phyloP scores from a whole-genome alignment of 2,797 vertebrate genomes.

The Acanthiza pusilla region DNA sequence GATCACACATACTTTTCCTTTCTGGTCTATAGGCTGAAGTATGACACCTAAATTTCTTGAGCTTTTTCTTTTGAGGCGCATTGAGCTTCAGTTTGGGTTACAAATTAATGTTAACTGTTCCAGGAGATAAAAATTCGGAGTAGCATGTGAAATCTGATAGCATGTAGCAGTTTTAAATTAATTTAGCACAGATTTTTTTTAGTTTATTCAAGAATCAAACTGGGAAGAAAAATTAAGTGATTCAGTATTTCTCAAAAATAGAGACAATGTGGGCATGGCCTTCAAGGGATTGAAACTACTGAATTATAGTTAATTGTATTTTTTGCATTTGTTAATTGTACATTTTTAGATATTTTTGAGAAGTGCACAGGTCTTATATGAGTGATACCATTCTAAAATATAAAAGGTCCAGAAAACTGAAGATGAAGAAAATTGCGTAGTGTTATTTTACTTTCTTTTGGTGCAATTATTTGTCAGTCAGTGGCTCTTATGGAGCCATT shows the following conservation, averaged over 20 bases:
- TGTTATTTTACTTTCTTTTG: not conserved
- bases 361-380: not conserved
- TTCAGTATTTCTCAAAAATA: not conserved
- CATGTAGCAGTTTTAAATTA: not conserved
- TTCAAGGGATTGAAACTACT: not conserved
- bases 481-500: not conserved
- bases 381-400: not conserved
- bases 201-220: not conserved
- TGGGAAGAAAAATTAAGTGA: not conserved
- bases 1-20: not conserved
- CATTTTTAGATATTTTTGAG: not conserved
- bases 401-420: not conserved
- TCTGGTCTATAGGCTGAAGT: not conserved
- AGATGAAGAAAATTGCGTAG: not conserved
- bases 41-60: not conserved
- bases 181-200: not conserved
- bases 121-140: not conserved
- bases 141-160: not conserved
- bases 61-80: not conserved
- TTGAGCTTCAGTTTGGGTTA: not conserved
- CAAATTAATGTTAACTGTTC: not conserved
- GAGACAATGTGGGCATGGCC: not conserved
- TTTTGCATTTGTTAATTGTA: not conserved
- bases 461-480: not conserved
- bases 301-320: not conserved